A percentile compares a stretch with the other conserved stretches of the same genome.
These are phyloP conservation scores for Drosophila prostipennis DNA, from an alignment of 2,888 invertebrate genomes.

Conservation along the genomic window DNA sequence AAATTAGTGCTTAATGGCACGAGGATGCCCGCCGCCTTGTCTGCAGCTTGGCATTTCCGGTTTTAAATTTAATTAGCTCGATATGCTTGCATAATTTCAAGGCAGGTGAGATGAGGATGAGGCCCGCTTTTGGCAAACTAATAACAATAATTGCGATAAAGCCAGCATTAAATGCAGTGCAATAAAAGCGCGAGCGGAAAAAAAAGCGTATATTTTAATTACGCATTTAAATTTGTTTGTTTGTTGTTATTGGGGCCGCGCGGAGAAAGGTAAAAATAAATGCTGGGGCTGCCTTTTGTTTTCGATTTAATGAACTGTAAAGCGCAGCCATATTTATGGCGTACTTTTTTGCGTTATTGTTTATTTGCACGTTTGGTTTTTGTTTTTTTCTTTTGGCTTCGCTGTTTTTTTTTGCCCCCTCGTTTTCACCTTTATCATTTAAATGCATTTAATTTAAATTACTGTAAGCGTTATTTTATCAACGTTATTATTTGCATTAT, in stretches of 20 bases:
- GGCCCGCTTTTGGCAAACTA: conserved; percentile 62
- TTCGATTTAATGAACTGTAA: conserved; percentile 79
- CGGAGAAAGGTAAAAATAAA: conserved; percentile 48
- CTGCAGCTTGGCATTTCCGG: conserved; percentile 47
- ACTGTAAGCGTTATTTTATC: conserved; percentile 65
- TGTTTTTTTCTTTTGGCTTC: conserved; percentile 14
- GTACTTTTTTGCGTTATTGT: conserved; percentile 65
- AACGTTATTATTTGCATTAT: conserved; percentile 49
- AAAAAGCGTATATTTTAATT: conserved; percentile 50
- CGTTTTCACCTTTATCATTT: conserved; percentile 60
- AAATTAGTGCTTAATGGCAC: conserved; percentile 53
- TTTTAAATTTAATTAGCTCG: conserved; percentile 71
- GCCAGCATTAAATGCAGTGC: conserved; percentile 68
- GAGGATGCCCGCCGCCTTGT: conserved; percentile 22
- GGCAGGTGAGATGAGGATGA: conserved; percentile 4
- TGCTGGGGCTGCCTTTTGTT: conserved; percentile 69
- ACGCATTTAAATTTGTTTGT: conserved; percentile 51
- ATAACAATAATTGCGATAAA: conserved; percentile 78
- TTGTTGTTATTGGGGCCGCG: conserved; percentile 39
- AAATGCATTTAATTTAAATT: conserved; percentile 76
- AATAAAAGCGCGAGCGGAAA: conserved; percentile 42
- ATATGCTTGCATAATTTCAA: conserved; percentile 57
- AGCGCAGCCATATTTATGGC: conserved; percentile 75
- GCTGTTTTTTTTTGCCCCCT: conserved; percentile 10
- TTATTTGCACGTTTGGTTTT: conserved; percentile 53